A percentile compares a stretch with the other conserved stretches of the same genome.
These are phyloP conservation scores for Helicoverpa assulta DNA, from an alignment of 2,888 invertebrate species.

Conservation along the genomic window DNA sequence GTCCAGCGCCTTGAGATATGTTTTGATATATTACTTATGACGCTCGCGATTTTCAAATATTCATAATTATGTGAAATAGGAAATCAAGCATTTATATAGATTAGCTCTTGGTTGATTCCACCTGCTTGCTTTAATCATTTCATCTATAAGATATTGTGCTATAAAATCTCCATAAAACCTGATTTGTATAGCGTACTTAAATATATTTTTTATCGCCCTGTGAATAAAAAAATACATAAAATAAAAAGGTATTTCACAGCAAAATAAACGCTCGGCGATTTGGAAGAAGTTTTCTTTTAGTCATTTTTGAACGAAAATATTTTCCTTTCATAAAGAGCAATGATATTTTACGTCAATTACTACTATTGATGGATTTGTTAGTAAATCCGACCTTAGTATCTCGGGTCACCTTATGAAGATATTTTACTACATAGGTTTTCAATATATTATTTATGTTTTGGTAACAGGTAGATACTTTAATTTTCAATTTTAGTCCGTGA, in stretches of 20 bases:
- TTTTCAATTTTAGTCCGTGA: too few species aligned
- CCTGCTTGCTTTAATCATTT: constrained; percentile 48
- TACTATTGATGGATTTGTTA: constrained; percentile 26
- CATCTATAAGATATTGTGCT: constrained; percentile 39
- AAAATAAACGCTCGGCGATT: constrained; percentile 15
- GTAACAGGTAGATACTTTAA: too few species aligned
- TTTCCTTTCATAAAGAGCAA: constrained; percentile 15
- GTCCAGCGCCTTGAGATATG: constrained; percentile 71
- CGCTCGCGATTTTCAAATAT: constrained; percentile 48
- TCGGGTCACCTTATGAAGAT: constrained; percentile 1
- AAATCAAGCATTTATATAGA: constrained; percentile 17
- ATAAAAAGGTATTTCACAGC: constrained; percentile 22
- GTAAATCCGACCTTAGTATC: constrained; percentile 13
- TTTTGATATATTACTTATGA: constrained; percentile 55
- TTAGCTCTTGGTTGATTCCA: constrained; percentile 23
- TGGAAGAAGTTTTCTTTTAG: neutral
- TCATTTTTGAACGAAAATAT: constrained; percentile 4
- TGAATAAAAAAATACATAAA: constrained; percentile 26
- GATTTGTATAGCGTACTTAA: constrained; percentile 19
- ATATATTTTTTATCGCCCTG: constrained; percentile 22
- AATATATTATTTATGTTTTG: neutral
- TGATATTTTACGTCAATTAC: constrained; percentile 2
- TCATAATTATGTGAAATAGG: constrained; percentile 27
- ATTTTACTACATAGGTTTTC: constrained; percentile 17
- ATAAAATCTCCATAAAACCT: constrained; percentile 46